Evolutionary conservation across 1,140 invertebrate species (phyloP), one percentile per base, ranked within the genome.

Genomic region (Hydropsyche tenuis): DNA sequence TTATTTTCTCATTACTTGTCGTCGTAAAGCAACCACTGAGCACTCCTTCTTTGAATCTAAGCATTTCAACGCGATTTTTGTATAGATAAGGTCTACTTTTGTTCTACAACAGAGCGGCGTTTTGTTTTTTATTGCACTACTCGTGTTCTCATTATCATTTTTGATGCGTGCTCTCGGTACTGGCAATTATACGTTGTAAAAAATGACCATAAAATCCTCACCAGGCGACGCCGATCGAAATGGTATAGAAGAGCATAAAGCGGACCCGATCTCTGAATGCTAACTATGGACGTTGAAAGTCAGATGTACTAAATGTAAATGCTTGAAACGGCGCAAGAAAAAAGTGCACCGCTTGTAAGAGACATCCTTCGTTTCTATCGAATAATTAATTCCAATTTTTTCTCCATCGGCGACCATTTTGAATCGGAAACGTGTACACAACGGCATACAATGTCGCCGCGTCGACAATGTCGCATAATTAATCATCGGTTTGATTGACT

Each of bases 141-240:
- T 37, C 30, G 16, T 53, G 48, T 53, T 1, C 48, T 16, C 48
- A 53, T 53, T 53, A 53, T 53, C 48, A 53, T 53, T 53, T 53
- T 53, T 18, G 20, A 53, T 53, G 48, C 48, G 48, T 53, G 48
- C 48, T 53, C 48, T 53, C 20, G n/a, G 48, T 53, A 53, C 20
- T 53, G 6, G 48, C 48, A 53, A 53, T 53, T 53, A 53, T 20
- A 53, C 48, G 48, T 53, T 53, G 48, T 53, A 53, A 53, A 18
- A 18, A 53, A 18, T 14, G 12, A 48, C 12, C 46, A 53, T 18
- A 53, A 53, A 53, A 53, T 53, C 48, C 48, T 53, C 48, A 16
- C 16, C 48, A 53, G 48, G 48, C 5, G 48, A 53, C 48, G 16
- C 5, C 16, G 20, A 53, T 53, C 9, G 2, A 53, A 53, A 53